Percentiles rank a stretch among this genome's conserved stretches.
phyloP scores from a whole-genome alignment of 1,140 invertebrate species.

The Berghia stephanieae region DNA sequence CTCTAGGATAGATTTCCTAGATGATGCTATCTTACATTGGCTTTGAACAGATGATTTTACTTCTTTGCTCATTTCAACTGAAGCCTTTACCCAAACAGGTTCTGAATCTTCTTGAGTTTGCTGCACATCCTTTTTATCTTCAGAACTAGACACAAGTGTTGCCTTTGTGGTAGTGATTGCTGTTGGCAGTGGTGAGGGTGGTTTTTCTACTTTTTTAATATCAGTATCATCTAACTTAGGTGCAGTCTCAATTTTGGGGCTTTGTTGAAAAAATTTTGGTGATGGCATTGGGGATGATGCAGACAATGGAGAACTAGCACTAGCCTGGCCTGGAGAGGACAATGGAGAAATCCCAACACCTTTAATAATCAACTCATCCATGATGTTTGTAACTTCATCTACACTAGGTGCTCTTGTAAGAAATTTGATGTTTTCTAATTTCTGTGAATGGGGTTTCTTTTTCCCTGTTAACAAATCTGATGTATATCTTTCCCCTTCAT shows the following conservation, averaged over 20 bases:
- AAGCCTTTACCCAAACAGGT: neutral
- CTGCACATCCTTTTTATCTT: neutral
- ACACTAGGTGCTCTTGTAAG: conserved; percentile 9
- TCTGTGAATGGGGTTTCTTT: conserved; percentile 22
- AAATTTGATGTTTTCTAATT: conserved; percentile 28
- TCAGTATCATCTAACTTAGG: neutral
- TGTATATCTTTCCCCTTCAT: neutral
- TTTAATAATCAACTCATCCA: too few species aligned
- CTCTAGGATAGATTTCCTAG: conserved; percentile 18
- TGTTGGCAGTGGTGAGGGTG: neutral
- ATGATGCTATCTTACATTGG: neutral
- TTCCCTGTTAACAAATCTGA: neutral
- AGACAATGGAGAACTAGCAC: neutral
- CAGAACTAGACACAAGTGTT: neutral
- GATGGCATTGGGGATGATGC: neutral
- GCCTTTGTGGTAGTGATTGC: neutral
- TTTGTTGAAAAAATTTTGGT: neutral
- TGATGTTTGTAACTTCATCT: neutral
- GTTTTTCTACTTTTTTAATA: neutral
- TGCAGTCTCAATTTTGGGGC: neutral
- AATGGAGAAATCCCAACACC: conserved; percentile 13
- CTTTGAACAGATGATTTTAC: neutral
- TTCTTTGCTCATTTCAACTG: too few species aligned
- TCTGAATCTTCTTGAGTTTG: neutral
- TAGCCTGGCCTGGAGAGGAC: neutral